These are phyloP conservation scores for Epiblema foenella DNA, from an alignment of 2,888 invertebrate species.

Conservation along the genomic window DNA sequence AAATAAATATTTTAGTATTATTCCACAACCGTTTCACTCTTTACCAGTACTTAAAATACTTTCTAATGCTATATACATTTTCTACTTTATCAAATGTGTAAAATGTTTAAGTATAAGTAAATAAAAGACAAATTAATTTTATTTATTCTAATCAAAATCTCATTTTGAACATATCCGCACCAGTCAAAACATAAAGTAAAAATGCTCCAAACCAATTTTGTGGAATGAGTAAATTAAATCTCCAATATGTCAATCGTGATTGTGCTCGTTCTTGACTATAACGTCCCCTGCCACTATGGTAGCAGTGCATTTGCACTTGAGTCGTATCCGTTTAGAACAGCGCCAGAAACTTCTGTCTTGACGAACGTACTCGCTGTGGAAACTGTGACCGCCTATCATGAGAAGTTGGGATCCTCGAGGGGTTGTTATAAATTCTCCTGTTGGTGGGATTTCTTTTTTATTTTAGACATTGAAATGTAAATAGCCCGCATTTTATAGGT, in stretches of 20 bases:
- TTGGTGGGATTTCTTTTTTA: background rate
- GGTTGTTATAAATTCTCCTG: constrained; percentile 59
- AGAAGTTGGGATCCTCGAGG: constrained; percentile 64
- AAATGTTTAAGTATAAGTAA: background rate
- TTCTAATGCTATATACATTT: background rate
- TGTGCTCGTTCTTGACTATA: constrained; percentile 54
- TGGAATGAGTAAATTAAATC: background rate
- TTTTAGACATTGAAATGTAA: background rate
- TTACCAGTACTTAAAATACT: background rate
- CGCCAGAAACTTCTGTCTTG: constrained; percentile 66
- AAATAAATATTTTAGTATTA: background rate
- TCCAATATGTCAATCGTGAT: constrained; percentile 12
- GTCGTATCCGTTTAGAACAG: constrained; percentile 60
- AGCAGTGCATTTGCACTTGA: constrained; percentile 62
- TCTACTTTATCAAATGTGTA: background rate
- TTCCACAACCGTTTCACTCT: background rate
- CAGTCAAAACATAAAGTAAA: background rate
- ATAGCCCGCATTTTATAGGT: background rate
- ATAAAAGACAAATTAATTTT: background rate
- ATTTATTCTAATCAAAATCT: background rate
- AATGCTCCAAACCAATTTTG: background rate
- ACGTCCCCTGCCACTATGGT: constrained; percentile 60
- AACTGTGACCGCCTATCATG: constrained; percentile 59
- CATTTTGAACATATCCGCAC: background rate
- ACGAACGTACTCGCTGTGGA: constrained; percentile 64